A percentile compares a stretch with the other conserved stretches of the same genome.
phyloP scores from a whole-genome alignment of 2,888 invertebrate genomes.

The Drosophila demipolita region DNA sequence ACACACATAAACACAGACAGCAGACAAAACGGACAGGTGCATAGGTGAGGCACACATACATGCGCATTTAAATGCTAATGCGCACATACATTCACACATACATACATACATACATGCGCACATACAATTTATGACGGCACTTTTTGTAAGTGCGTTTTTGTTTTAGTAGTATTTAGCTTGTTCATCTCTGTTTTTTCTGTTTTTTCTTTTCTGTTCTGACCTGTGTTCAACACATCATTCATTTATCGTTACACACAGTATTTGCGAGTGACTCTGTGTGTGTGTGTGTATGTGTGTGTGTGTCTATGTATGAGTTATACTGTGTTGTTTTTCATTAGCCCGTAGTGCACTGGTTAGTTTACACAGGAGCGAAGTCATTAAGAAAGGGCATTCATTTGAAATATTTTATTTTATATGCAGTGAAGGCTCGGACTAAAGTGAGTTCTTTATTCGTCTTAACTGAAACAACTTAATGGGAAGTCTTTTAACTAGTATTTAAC shows the following conservation, averaged over 20 bases:
- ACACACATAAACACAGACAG: slow-evolving; percentile 26
- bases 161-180: slow-evolving; percentile 42
- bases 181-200: slow-evolving; percentile 21
- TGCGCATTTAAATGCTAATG: slow-evolving; percentile 13
- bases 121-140: slow-evolving; percentile 49
- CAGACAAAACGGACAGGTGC: slow-evolving; percentile 21
- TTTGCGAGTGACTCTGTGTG: slow-evolving; percentile 2
- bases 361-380: slow-evolving; percentile 12
- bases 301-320: slow-evolving; percentile 24
- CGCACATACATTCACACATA: slow-evolving; percentile 12
- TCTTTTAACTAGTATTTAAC: neutral
- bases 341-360: slow-evolving; percentile 32
- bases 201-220: slow-evolving; percentile 3
- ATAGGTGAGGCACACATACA: slow-evolving; percentile 31
- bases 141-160: slow-evolving; percentile 46
- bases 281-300: slow-evolving; percentile 9
- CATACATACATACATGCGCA: slow-evolving; percentile 18
- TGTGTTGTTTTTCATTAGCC: slow-evolving; percentile 45
- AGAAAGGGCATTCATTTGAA: neutral
- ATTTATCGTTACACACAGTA: slow-evolving; percentile 11
- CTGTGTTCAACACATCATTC: slow-evolving; percentile 42
- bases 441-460: neutral
- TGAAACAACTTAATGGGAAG: neutral
- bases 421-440: neutral
- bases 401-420: neutral